phyloP scores from a whole-genome alignment of 1,140 invertebrate genomes.

The Cryptotermes secundus region DNA sequence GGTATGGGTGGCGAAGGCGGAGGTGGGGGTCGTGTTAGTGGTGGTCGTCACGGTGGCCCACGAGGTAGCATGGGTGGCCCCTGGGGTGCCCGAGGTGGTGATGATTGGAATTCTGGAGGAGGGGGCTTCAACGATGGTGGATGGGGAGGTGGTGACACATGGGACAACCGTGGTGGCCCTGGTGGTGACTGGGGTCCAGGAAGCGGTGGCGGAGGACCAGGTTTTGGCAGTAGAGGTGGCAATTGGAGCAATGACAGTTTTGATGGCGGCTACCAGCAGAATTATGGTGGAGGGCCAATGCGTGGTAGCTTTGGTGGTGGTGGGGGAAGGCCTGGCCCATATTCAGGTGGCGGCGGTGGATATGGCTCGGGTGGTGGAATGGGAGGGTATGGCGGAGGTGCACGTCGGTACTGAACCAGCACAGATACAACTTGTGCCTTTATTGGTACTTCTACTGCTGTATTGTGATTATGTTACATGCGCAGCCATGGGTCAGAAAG shows the following conservation, averaged over 20 bases:
- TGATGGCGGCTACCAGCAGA: conserved; percentile 72
- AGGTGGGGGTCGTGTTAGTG: conserved; percentile 45
- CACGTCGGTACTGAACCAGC: conserved; percentile 27
- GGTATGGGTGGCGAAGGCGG: conserved; percentile 47
- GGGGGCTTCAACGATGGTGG: conserved; percentile 34
- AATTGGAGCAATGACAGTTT: conserved; percentile 64
- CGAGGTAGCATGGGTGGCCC: conserved; percentile 38
- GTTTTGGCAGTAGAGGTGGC: conserved; percentile 49
- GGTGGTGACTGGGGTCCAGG: conserved; percentile 43
- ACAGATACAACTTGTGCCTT: no score
- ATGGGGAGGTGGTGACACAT: conserved; percentile 33
- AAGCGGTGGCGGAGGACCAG: conserved; percentile 39
- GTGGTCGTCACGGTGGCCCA: conserved; percentile 31
- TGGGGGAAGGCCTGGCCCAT: conserved; percentile 34
- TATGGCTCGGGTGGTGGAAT: conserved; percentile 30
- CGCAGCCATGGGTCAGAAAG: neutral
- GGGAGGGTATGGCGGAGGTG: conserved; percentile 39
- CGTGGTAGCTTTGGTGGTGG: conserved; percentile 45
- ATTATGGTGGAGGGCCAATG: conserved; percentile 68
- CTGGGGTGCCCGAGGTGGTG: conserved; percentile 45
- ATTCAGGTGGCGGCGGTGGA: conserved; percentile 34
- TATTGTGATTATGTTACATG: neutral
- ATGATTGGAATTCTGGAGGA: conserved; percentile 38
- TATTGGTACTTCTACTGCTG: neutral
- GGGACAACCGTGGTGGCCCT: conserved; percentile 39